Evolutionary conservation across 2,797 vertebrate genomes (phyloP), one percentile per base, ranked within the genome.

Genomic region (Sternotherus odoratus): DNA sequence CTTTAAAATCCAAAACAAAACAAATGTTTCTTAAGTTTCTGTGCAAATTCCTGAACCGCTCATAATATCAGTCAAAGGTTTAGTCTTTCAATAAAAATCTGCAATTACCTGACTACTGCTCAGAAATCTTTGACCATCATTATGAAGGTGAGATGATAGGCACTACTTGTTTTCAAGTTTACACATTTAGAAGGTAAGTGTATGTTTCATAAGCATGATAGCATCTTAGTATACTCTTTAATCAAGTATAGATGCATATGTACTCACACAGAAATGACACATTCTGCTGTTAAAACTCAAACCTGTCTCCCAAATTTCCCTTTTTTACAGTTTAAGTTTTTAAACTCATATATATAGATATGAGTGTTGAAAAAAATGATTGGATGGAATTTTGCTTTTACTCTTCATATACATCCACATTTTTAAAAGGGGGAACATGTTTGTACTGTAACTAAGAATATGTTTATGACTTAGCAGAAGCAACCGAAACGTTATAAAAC

Each of bases 401-500:
- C 66, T 77, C 87, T 82, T 82, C 87, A 91, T 95, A 97, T 92
- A 93, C 92, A 95, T 88, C 97, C 95, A 74, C 36, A 69, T 90
- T 96, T 97, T 93, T 92, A 86, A 88, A 93, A 92, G 95, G 96
- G 97, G 96, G 96, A 95, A 83, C 92, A 85, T 56, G 95, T 95
- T 94, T 94, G 92, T 95, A 97, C 96, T 89, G 86, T 86, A 96
- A 96, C 89, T 96, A 90, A 91, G 88, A 78, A 94, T 24, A 36
- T 79, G 82, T 77, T 82, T 83, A 79, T 0, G 26, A 82, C 96
- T 97, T 95, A 97, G 96, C 95, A 96, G 96, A 97, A 94, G 95
- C 83, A 98, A 98, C 95, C 94, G 95, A 97, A 97, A 97, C 51
- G 23, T 97, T 94, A 97, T 93, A 98, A 97, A 98, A 93, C 95